Base-by-base conservation (phyloP, 2,888 invertebrate species). In the Marronus borbonicus region DNA sequence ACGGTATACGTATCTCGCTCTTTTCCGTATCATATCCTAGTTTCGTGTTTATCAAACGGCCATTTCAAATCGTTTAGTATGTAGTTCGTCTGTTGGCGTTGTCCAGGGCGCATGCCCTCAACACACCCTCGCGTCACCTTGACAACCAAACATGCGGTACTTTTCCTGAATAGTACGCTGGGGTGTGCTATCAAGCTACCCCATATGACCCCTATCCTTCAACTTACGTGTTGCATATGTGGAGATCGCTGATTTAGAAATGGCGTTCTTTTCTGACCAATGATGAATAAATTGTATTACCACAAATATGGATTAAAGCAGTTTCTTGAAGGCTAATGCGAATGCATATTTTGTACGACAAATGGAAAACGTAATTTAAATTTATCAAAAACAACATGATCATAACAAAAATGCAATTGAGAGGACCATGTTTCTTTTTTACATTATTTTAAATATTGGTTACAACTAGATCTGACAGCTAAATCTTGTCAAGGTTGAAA, bases 51-150 rank as follows among this genome's bases (percentile, higher is more conserved):
- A 70, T 62, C 62, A 78, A 83, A 83, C 84, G 83, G 84, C 84
- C 84, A 84, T 84, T 84, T 81, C 82, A 78, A 78, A 80, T 79
- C 70, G 80, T 72, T 80, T 69, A 80, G 60, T 74, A 60, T 64
- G 78, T 55, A 76, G 78, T 80, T 79, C 78, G 81, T 80, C 80
- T 82, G 78, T 60, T 64, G 77, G 80, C 83, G 81, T 80, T 82
- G 72, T 50, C 75, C 52, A 60, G 58, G 76, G 81, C 83, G 83
- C 83, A 81, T 80, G 83, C 83, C 81, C 78, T 76, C 79, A 74
- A 81, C 83, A 83, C 84, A 84, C 84, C 84, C 84, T 83, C 82
- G 78, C 79, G 82, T 83, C 80, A 80, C 81, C 82, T 79, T 81
- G 82, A 77, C 81, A 80, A 83, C 82, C 82, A 79, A 80, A 82